Percentiles rank a stretch among this genome's conserved stretches.
Evolutionary conservation across 2,113 vertebrate genomes (phyloP).

Genomic region (Suricata suricatta): DNA sequence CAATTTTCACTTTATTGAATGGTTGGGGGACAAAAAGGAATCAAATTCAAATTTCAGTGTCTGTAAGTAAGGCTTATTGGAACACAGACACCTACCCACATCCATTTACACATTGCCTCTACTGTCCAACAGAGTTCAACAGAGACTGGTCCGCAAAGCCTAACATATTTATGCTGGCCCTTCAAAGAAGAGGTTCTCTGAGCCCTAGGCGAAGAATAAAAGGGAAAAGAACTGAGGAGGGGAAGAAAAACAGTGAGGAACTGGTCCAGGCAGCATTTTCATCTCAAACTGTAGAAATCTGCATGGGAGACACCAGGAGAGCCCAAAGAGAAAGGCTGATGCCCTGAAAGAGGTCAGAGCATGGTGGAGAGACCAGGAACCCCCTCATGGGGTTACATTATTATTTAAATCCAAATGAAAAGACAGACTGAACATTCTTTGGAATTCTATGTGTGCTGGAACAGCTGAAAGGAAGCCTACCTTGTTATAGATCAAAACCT

Average conservation of each 20-base stretch:
- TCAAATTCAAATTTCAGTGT: neutral
- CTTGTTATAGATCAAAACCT: neutral
- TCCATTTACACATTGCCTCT: neutral
- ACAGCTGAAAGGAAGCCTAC: neutral
- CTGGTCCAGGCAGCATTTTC: neutral
- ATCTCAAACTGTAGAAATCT: neutral
- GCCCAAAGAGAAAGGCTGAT: no score
- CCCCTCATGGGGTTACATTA: neutral
- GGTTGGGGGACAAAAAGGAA: neutral
- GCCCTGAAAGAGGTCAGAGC: neutral
- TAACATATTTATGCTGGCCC: neutral
- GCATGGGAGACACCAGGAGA: accelerated
- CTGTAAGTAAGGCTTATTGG: neutral
- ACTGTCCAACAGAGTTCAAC: neutral
- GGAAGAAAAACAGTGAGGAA: neutral
- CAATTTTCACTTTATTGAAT: neutral
- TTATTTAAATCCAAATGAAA: neutral
- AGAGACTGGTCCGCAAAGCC: neutral
- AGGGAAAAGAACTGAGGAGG: neutral
- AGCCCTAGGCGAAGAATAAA: neutral
- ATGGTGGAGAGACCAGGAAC: neutral
- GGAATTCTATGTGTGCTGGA: neutral
- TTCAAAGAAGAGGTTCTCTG: neutral
- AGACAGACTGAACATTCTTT: neutral
- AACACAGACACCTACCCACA: accelerated